A percentile compares a stretch with the other conserved stretches of the same genome.
phyloP scores from a whole-genome alignment of 1,140 invertebrate species.

The Chionoecetes opilio region DNA sequence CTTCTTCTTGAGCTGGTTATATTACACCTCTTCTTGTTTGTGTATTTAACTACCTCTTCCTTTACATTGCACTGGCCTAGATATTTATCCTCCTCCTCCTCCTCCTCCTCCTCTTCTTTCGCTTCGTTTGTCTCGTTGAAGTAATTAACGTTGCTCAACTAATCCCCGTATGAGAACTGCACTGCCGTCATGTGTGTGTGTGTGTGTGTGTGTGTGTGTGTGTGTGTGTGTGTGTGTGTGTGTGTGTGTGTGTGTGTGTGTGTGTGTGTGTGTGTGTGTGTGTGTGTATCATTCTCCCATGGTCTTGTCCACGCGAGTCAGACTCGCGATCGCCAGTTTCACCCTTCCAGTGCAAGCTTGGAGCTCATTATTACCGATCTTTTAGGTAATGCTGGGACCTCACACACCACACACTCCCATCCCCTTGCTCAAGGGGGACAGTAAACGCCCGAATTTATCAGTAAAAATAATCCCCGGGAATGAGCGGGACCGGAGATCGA shows the following conservation, averaged over 20 bases:
- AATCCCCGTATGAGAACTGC: constrained; percentile 14
- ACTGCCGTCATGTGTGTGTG: background rate
- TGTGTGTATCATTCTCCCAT: too few species aligned
- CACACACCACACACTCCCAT: too few species aligned
- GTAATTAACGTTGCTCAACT: background rate
- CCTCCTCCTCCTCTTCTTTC: background rate
- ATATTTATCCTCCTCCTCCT: background rate
- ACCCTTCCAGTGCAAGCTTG: too few species aligned
- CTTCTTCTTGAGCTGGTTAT: too few species aligned
- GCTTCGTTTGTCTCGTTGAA: background rate
- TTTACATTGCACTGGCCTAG: background rate
- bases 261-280: constrained; percentile 8
- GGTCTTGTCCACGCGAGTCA: too few species aligned
- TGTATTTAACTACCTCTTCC: background rate
- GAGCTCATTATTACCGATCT: too few species aligned
- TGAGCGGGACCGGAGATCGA: too few species aligned
- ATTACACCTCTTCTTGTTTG: background rate
- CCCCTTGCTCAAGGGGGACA: too few species aligned
- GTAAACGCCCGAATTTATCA: too few species aligned
- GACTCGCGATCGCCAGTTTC: too few species aligned
- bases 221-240: constrained; percentile 44
- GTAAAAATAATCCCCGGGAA: too few species aligned
- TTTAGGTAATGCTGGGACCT: too few species aligned
- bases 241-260: constrained; percentile 41
- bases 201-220: constrained; percentile 12